These are phyloP conservation scores for Pundamilia nyererei DNA, from an alignment of 2,113 vertebrate species.

Conservation along the genomic window DNA sequence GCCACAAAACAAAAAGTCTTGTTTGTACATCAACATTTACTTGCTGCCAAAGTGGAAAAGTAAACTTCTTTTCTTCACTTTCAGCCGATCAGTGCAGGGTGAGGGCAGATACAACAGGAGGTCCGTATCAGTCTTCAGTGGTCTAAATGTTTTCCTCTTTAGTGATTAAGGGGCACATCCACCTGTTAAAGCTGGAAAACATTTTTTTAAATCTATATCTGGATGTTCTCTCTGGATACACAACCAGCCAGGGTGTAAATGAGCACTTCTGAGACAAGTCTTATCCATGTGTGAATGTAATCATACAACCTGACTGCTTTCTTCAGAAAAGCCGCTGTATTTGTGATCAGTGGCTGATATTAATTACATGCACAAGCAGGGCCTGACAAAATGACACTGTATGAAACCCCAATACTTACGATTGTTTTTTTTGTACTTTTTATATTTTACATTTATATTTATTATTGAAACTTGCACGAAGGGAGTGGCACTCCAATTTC, in stretches of 20 bases:
- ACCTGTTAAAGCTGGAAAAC: neutral
- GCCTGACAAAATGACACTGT: neutral
- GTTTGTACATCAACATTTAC: neutral
- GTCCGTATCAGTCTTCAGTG: neutral
- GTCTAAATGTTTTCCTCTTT: neutral
- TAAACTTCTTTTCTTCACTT: neutral
- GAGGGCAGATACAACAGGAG: neutral
- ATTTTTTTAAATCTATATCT: neutral
- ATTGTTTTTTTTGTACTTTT: too few species aligned
- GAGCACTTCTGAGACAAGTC: neutral
- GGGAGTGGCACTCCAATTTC: too few species aligned
- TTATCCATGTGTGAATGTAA: neutral
- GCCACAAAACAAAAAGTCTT: neutral
- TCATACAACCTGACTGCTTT: neutral
- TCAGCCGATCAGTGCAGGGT: neutral
- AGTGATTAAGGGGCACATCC: neutral
- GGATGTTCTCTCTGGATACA: neutral
- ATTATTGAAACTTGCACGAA: too few species aligned
- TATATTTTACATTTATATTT: too few species aligned
- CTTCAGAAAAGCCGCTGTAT: neutral
- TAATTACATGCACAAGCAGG: neutral
- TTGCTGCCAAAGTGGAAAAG: neutral
- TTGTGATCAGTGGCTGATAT: neutral
- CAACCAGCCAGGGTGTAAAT: neutral
- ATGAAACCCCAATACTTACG: neutral